Percentiles rank a stretch among this genome's conserved stretches.
Conservation (phyloP, 2,888 invertebrate species). For the Sturmia bella region DNA sequence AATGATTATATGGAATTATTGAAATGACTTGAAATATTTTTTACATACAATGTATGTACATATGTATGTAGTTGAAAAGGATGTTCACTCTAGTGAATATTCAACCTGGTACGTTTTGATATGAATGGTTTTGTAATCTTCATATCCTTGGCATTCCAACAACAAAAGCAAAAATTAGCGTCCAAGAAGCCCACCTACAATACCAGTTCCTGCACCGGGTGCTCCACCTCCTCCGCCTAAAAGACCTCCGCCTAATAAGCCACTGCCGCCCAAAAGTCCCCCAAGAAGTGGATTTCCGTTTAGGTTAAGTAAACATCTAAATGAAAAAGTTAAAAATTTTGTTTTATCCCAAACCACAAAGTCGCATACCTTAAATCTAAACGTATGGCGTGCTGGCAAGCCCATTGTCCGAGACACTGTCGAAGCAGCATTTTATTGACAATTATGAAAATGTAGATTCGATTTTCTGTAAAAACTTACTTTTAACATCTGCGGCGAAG, state of each 20-base stretch:
- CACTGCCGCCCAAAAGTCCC: constrained; percentile 55
- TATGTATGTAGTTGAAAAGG: not conserved
- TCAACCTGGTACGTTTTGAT: not conserved
- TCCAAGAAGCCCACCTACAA: constrained; percentile 65
- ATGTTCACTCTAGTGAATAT: not conserved
- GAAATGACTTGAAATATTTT: constrained; percentile 22
- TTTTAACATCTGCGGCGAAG: constrained; percentile 50
- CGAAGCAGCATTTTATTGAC: not conserved
- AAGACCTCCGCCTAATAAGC: constrained; percentile 46
- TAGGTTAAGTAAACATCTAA: constrained; percentile 66
- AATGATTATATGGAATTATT: constrained; percentile 51
- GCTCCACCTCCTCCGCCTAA: constrained; percentile 31
- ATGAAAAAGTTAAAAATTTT: not conserved
- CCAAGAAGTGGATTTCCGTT: constrained; percentile 66
- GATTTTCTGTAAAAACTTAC: constrained; percentile 38
- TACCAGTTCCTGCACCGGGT: constrained; percentile 34
- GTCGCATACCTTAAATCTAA: constrained; percentile 62
- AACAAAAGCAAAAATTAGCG: constrained; percentile 45
- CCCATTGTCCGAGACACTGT: constrained; percentile 63
- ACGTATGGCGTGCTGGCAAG: constrained; percentile 67
- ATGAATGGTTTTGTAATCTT: not conserved
- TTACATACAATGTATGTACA: not conserved
- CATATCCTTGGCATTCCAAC: no score
- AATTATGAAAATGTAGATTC: not conserved
- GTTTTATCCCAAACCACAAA: not conserved